Percentiles rank a stretch among this genome's conserved stretches.
Conservation (phyloP, 2,888 invertebrate genomes). For the Heptascelio sp. region DNA sequence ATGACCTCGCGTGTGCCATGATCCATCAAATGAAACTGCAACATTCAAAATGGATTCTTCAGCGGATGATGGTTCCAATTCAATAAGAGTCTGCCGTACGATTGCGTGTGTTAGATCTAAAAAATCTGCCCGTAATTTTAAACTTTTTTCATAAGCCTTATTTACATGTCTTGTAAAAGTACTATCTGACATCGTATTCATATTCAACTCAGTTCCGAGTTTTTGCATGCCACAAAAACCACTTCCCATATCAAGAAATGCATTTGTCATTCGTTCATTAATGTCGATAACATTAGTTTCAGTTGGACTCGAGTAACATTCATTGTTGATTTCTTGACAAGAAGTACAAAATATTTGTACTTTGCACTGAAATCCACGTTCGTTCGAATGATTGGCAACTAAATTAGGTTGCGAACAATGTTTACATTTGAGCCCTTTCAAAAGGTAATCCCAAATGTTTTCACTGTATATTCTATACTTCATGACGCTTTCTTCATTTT, state of each 20-base stretch:
- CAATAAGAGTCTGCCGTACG: not conserved
- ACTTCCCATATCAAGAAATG: constrained; percentile 16
- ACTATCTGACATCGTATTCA: not conserved
- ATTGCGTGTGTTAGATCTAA: not conserved
- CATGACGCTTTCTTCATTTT: no score
- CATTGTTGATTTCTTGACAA: constrained; percentile 7
- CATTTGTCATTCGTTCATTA: constrained; percentile 18
- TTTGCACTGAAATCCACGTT: not conserved
- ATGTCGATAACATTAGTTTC: constrained; percentile 1
- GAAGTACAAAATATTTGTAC: not conserved
- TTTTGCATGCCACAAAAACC: constrained; percentile 27
- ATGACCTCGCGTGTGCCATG: not conserved
- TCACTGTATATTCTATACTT: constrained; percentile 14
- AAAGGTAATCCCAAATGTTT: not conserved
- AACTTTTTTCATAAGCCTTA: not conserved
- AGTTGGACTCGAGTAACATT: constrained; percentile 11
- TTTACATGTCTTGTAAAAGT: constrained; percentile 5
- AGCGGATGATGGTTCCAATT: not conserved
- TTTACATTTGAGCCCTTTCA: constrained; percentile 15
- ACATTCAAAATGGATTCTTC: not conserved
- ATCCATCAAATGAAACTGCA: no score
- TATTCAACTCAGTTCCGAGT: constrained; percentile 18
- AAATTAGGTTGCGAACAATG: constrained; percentile 20
- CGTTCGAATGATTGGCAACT: not conserved
- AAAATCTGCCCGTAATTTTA: not conserved